Evolutionary conservation across 2,797 vertebrate genomes (phyloP).

Genomic region (Pantherophis alleghaniensis): DNA sequence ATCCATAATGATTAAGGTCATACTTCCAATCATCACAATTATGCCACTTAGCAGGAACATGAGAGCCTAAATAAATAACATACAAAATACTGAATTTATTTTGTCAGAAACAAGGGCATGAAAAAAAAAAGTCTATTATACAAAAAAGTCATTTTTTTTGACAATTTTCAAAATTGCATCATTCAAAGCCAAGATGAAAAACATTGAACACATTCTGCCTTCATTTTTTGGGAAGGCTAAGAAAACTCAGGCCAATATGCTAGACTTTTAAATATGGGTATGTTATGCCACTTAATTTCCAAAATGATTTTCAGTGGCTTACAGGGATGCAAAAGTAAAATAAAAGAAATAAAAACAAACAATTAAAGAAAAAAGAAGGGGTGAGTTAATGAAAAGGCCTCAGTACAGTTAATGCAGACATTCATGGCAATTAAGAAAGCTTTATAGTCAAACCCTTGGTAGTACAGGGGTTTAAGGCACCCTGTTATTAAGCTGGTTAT

Average conservation of each 20-base stretch:
- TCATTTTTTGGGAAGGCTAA: neutral
- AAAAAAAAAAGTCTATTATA: neutral
- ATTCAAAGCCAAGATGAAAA: neutral
- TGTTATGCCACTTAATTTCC: neutral
- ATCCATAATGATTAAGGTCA: slow-evolving; percentile 88
- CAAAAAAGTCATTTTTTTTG: neutral
- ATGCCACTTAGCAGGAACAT: slow-evolving; percentile 85
- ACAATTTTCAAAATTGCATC: neutral
- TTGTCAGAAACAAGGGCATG: neutral
- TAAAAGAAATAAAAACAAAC: neutral
- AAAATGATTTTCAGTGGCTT: neutral
- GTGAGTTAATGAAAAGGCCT: neutral
- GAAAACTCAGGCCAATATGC: neutral
- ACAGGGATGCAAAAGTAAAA: neutral
- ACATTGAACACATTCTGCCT: neutral
- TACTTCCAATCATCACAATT: slow-evolving; percentile 87
- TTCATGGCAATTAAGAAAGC: neutral
- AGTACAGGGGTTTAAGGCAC: too few relatives aligned
- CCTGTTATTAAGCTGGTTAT: too few relatives aligned
- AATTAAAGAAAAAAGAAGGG: neutral
- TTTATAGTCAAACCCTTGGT: neutral
- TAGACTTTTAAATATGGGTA: neutral
- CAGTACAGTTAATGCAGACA: neutral
- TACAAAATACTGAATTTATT: slow-evolving; percentile 15
- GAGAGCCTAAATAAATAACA: slow-evolving; percentile 76